Base-by-base conservation (phyloP, 2,888 invertebrate genomes). In the Latrodectus elegans region DNA sequence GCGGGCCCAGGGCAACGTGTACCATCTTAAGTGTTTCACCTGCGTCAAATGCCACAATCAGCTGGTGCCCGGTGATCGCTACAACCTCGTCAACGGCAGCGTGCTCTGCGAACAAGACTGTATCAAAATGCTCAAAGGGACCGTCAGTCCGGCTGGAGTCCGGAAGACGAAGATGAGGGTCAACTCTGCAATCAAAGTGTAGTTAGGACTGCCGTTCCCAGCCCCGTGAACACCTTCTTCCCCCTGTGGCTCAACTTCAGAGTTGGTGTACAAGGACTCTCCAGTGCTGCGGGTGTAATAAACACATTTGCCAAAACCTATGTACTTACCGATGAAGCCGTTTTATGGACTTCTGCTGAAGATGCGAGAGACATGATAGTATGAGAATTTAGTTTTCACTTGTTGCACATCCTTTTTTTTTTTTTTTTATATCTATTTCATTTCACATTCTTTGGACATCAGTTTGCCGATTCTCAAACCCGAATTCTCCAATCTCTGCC, bases 101-200 rank as follows among this genome's bases (percentile, higher is more conserved):
- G 94, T 97, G 92, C 96, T 97, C 90, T 98, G 98, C 94, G 98
- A 98, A 93, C 96, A 97, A 93, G 97, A 98, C 94, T 97, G 97
- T 95, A 96, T 97, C 93, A 97, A 97, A 93, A 94, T 97, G 92
- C 95, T 96, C 93, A 96, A 96, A 81, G 88, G 89, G 38, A 81
- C 88, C 26, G 83, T 78, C 51, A 74, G 75, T 52, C 75, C 84
- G 12, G 64, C 88, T 10, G 85, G 85, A 70, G 88, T 88, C 51
- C 71, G 88, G 70, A 75, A 86, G 74, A 89, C 79, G 70, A 89
- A 88, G 64, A 85, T 88, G 84, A 64, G 89, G 85, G 82, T 88
- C 76, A 88, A 88, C 71, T 78, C 88, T 8, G 89, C 88, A 84
- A 89, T 89, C 82, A 89, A 89, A 76, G 89, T 89, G 65, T 89